Evolutionary conservation across 2,797 vertebrate genomes (phyloP).

Genomic region (Gymnoscopelus microlampas): DNA sequence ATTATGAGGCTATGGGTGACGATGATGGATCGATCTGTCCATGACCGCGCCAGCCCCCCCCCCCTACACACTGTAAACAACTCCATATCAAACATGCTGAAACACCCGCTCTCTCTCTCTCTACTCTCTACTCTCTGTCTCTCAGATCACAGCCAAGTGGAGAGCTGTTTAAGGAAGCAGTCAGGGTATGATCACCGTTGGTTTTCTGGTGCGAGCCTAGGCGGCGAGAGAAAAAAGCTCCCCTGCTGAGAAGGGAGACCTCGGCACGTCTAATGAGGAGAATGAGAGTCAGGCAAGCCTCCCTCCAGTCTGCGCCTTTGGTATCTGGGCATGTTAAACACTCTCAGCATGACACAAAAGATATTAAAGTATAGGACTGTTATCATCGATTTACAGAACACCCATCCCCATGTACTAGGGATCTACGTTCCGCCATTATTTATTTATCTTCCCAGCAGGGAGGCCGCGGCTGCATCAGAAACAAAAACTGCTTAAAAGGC

Average conservation of each 20-base stretch:
- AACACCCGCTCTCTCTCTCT: neutral
- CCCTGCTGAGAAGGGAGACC: conserved; percentile 82
- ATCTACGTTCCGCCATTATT: conserved; percentile 69
- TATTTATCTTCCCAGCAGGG: conserved; percentile 65
- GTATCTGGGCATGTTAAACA: conserved; percentile 90
- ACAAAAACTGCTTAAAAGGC: conserved; percentile 50
- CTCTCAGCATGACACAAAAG: conserved; percentile 87
- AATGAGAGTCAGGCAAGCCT: conserved; percentile 81
- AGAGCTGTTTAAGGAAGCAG: conserved; percentile 62
- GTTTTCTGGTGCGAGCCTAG: conserved; percentile 57
- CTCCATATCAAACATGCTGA: conserved; percentile 11
- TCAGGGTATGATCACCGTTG: conserved; percentile 67
- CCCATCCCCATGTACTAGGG: conserved; percentile 66
- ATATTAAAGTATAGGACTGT: conserved; percentile 82
- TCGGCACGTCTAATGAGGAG: conserved; percentile 88
- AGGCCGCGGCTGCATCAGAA: conserved; percentile 59
- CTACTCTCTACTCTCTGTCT: neutral
- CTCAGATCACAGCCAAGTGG: conserved; percentile 33
- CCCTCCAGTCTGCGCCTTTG: conserved; percentile 79
- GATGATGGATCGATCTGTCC: conserved; percentile 10
- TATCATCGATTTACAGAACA: conserved; percentile 86
- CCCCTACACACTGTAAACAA: neutral
- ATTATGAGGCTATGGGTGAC: conserved; percentile 5
- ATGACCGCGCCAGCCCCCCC: neutral
- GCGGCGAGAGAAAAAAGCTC: conserved; percentile 65